phyloP scores from a whole-genome alignment of 2,113 vertebrate species.

The Psammodynastes pulverulentus region DNA sequence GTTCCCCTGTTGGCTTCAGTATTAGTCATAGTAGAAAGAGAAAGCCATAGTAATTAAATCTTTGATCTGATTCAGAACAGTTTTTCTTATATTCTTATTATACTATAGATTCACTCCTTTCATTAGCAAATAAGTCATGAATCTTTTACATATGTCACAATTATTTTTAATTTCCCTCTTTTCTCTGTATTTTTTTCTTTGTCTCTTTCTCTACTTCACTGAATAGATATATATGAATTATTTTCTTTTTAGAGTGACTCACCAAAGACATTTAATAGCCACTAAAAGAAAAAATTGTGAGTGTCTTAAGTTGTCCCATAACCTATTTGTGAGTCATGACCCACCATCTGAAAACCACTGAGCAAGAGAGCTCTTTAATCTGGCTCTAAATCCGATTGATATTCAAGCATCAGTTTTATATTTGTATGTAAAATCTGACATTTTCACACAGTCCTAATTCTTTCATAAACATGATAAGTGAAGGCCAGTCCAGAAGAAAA shows the following conservation, averaged over 20 bases:
- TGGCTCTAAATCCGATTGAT: background rate
- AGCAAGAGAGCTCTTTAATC: background rate
- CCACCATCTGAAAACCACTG: background rate
- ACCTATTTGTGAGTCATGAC: background rate
- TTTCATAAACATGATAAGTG: conserved; percentile 20
- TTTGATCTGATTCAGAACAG: background rate
- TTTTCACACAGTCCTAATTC: background rate
- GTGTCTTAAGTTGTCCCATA: background rate
- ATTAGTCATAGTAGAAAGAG: background rate
- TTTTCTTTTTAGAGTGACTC: background rate
- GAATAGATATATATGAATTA: background rate
- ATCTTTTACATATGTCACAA: background rate
- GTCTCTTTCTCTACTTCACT: background rate
- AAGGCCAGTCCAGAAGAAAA: conserved; percentile 12
- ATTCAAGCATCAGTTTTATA: conserved; percentile 3
- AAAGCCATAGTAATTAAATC: background rate
- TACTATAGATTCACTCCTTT: background rate
- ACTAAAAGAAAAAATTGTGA: background rate
- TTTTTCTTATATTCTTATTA: background rate
- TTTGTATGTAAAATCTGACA: conserved; percentile 16
- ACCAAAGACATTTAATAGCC: background rate
- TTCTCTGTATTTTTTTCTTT: background rate
- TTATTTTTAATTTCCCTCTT: background rate
- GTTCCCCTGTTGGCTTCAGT: background rate
- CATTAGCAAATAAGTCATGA: background rate